Percentiles rank a stretch among this genome's conserved stretches.
Evolutionary conservation across 2,888 invertebrate genomes (phyloP).

Genomic region (Autographa gamma): DNA sequence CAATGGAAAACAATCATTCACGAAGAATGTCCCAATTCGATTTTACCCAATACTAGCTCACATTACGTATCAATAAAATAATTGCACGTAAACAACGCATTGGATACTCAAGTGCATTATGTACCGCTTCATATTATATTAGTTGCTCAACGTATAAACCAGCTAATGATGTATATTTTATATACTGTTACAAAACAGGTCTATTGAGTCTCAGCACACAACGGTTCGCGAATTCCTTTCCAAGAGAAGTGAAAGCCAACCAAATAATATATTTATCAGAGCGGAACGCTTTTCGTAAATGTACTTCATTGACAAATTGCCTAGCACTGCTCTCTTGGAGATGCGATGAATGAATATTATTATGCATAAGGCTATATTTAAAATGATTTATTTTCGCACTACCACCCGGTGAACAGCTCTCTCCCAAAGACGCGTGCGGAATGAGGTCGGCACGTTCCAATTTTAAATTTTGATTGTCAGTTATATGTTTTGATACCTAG

Average conservation of each 20-base stretch:
- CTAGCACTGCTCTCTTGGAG: constrained; percentile 38
- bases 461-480: constrained; percentile 84
- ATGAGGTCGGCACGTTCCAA: constrained; percentile 85
- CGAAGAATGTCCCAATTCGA: constrained; percentile 46
- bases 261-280: constrained; percentile 81
- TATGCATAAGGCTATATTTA: constrained; percentile 67
- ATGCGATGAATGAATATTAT: constrained; percentile 63
- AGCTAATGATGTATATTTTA: constrained; percentile 59
- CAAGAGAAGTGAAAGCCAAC: constrained; percentile 81
- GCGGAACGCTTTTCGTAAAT: constrained; percentile 71
- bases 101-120: constrained; percentile 34
- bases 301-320: constrained; percentile 67
- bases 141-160: constrained; percentile 40
- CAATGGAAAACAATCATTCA: constrained; percentile 51
- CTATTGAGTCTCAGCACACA: constrained; percentile 55
- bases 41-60: constrained; percentile 37
- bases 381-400: constrained; percentile 79
- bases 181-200: constrained; percentile 68
- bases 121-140: constrained; percentile 39
- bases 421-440: constrained; percentile 76
- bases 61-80: constrained; percentile 46
- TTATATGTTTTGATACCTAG: constrained; percentile 65
- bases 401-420: constrained; percentile 71
- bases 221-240: constrained; percentile 75
- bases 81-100: constrained; percentile 47